Base-by-base conservation (phyloP, 2,113 vertebrate genomes). In the Psittacus erithacus region DNA sequence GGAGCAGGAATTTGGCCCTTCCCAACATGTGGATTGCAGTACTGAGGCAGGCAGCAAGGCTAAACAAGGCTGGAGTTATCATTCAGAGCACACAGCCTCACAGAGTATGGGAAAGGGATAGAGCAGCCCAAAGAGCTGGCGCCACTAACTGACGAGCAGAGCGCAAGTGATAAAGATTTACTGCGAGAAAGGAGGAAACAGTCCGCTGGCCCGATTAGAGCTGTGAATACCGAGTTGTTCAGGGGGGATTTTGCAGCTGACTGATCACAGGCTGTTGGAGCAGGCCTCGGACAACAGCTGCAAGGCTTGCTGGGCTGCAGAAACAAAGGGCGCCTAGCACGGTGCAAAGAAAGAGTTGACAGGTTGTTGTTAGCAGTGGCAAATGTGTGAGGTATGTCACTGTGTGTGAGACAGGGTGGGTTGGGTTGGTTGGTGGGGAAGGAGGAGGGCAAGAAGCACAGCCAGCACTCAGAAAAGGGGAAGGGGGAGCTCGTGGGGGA, bases 191-290 rank as follows among this genome's bases (percentile, higher is more conserved):
- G 97, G 96, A 97, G 98, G 97, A 97, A 97, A 96, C 97, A 97
- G 96, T 98, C 97, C 97, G 80, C 96, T 97, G 97, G 98, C 97
- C 97, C 96, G 97, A 97, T 98, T 97, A 97, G 97, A 97, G 96
- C 97, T 96, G 97, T 98, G 98, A 98, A 98, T 98, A 95, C 97
- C 87, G 96, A 97, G 97, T 98, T 98, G 98, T 98, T 97, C 97
- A 97, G 96, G 97, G 97, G 94, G 96, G 97, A 98, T 98, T 97
- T 97, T 93, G 97, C 97, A 98, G 97, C 97, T 97, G 96, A 98
- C 98, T 98, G 98, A 98, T 98, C 98, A 98, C 97, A 98, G 98
- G 98, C 98, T 98, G 98, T 97, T 96, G 96, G 97, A 98, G 98
- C 98, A 96, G 97, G 98, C 97, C 96, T 97, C 94, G 97, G 97